Evolutionary conservation across 2,888 invertebrate species (phyloP).

Genomic region (Phortica magna): DNA sequence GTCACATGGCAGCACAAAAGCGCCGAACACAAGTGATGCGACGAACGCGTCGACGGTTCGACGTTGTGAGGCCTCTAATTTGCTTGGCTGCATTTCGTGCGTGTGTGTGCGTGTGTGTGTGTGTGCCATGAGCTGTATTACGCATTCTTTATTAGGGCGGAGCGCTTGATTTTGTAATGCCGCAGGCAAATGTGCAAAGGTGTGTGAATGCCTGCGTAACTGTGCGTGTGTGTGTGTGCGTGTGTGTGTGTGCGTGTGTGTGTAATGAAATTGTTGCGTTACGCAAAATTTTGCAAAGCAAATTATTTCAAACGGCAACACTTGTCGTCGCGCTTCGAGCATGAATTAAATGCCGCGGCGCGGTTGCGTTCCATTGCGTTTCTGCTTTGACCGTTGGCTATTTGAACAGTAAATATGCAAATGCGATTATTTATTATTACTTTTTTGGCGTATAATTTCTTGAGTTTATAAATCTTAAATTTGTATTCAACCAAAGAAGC

Average conservation of each 20-base stretch:
- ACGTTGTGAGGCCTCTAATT: slow-evolving; percentile 15
- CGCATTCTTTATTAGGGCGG: slow-evolving; percentile 13
- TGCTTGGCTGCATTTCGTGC: slow-evolving; percentile 10
- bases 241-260: not conserved
- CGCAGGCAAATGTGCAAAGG: slow-evolving; percentile 25
- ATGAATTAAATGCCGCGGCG: not conserved
- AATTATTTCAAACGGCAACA: slow-evolving; percentile 48
- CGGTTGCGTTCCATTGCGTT: not conserved
- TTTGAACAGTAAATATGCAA: not conserved
- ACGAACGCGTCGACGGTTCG: not conserved
- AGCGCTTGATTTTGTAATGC: slow-evolving; percentile 9
- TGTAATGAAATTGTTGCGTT: not conserved
- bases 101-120: not conserved
- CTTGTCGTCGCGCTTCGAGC: slow-evolving; percentile 23
- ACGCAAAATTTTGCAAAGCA: slow-evolving; percentile 39
- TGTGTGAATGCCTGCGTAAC: not conserved
- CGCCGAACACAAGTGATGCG: not conserved
- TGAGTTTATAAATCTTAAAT: no score
- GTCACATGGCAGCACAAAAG: not conserved
- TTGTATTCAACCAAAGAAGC: no score
- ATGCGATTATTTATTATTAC: not conserved
- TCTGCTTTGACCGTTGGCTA: not conserved
- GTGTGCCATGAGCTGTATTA: not conserved
- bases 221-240: not conserved
- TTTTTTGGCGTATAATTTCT: no score